Percentiles rank a stretch among this genome's conserved stretches.
phyloP scores from a whole-genome alignment of 1,140 invertebrate genomes.

The Panonychus citri region DNA sequence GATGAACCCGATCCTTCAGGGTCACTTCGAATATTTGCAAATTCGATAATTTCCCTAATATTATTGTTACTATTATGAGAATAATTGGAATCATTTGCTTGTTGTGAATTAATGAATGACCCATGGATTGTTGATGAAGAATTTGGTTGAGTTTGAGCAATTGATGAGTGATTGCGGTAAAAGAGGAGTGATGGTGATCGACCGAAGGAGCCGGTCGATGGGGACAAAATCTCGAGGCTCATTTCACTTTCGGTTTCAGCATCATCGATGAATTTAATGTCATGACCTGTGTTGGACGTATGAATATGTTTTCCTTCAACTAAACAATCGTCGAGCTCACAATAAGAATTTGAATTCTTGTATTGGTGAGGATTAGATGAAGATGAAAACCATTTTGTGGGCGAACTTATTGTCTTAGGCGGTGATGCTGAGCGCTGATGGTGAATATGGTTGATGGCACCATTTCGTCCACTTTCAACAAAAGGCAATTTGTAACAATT shows the following conservation, averaged over 20 bases:
- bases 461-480: no score
- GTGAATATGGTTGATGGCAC: not conserved
- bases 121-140: not conserved
- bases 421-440: not conserved
- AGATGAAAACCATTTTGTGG: not conserved
- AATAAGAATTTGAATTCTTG: no score
- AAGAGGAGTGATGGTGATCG: not conserved
- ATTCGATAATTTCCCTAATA: not conserved
- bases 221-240: not conserved
- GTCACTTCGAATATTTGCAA: not conserved
- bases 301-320: no score
- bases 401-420: no score
- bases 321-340: no score
- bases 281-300: not conserved
- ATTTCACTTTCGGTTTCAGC: conserved; percentile 7
- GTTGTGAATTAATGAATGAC: not conserved
- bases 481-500: no score
- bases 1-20: not conserved
- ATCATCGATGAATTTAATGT: conserved; percentile 26
- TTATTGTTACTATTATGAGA: not conserved
- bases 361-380: no score
- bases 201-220: not conserved
- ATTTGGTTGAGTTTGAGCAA: not conserved
- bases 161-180: not conserved
- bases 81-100: not conserved